Base-by-base conservation (phyloP, 2,888 invertebrate genomes). In the Andrena bicolor region DNA sequence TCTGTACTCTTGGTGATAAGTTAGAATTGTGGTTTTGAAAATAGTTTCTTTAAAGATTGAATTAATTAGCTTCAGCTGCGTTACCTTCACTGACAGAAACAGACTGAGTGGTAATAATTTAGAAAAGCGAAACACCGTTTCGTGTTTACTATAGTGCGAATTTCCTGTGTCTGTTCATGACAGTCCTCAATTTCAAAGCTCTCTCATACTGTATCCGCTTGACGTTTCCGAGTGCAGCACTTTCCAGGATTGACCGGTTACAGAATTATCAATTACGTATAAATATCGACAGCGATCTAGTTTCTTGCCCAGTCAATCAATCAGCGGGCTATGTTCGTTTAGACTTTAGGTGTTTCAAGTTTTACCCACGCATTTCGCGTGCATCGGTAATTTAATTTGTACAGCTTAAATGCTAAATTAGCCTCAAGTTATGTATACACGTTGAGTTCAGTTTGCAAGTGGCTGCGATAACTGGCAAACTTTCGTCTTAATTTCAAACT, bases 251-350 rank as follows among this genome's bases (percentile, higher is more conserved):
- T 51, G 20, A 51, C 2, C 51, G 51, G 20, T 51, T 20, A n/a
- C 51, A n/a, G 51, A 51, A 51, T 51, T 51, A 51, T 51, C 51
- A 51, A 8, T 51, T 51, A n/a, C 51, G 20, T 51, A 51, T 51
- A 51, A 51, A 8, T 20, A 51, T 51, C 8, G 51, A 20, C 51
- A 20, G n/a, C 51, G n/a, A 20, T 51, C 51, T 51, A 20, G 20
- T n/a, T 51, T 51, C 51, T 51, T 20, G 2, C 20, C 2, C 8
- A 20, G 20, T 0, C 51, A 51, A 51, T 20, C 51, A 51, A 20
- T 20, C 51, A 51, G 16, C 41, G 16, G 41, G 41, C 16, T 16
- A 1, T 41, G 41, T 20, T 51, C 0, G 20, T 20, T 51, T 51
- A 20, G 51, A 8, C 8, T 20, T 51, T 51, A 20, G 51, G 8